A percentile compares a stretch with the other conserved stretches of the same genome.
Conservation (phyloP, 2,888 invertebrate genomes). For the Elgonia sp. region DNA sequence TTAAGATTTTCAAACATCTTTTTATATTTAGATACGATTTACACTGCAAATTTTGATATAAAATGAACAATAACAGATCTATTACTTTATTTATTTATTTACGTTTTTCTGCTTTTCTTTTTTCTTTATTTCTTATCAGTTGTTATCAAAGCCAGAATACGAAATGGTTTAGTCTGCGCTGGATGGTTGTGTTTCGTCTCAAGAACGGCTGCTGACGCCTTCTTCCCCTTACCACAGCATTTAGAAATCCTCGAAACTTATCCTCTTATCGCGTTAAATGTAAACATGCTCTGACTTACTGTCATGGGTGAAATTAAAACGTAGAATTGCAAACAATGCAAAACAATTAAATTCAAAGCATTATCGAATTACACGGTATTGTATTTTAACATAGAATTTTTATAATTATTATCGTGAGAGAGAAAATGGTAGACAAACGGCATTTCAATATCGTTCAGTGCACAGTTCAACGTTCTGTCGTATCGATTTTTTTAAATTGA, state of each 20-base stretch:
- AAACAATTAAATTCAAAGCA: constrained; percentile 24
- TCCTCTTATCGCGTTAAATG: constrained; percentile 58
- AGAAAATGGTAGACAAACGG: constrained; percentile 6
- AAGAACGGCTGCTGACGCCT: constrained; percentile 7
- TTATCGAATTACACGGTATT: neutral
- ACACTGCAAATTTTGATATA: neutral
- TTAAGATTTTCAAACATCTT: neutral
- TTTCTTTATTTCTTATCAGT: constrained; percentile 6
- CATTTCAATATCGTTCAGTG: neutral
- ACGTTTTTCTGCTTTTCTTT: constrained; percentile 4
- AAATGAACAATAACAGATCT: no score
- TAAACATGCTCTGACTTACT: constrained; percentile 51
- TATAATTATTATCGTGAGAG: neutral
- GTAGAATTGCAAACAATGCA: constrained; percentile 15
- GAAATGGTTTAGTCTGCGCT: constrained; percentile 1
- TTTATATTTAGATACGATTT: neutral
- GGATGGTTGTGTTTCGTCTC: constrained; percentile 19
- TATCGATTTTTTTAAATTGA: constrained; percentile 56
- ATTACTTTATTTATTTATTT: neutral
- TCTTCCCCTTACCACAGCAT: constrained; percentile 14
- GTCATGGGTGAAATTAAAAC: constrained; percentile 33
- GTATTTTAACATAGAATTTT: neutral
- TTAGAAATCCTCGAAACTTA: constrained; percentile 50
- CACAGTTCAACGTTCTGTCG: constrained; percentile 29
- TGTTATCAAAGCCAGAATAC: constrained; percentile 38